phyloP scores from a whole-genome alignment of 2,113 vertebrate species.

The Baryphthengus martii region DNA sequence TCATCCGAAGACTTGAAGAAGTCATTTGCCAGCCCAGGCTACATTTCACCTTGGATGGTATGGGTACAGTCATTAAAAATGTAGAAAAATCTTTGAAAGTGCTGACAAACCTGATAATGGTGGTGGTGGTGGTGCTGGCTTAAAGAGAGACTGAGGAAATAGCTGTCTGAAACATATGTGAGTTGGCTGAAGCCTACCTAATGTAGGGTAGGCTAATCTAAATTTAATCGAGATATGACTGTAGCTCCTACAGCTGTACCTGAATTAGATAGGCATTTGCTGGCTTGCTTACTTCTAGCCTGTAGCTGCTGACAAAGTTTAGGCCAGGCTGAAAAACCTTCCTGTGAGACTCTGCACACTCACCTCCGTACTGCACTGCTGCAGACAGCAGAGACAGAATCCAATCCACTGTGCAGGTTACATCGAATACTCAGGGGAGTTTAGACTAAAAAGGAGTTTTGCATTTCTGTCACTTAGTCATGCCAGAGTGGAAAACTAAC shows the following conservation, averaged over 20 bases:
- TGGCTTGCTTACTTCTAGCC: background rate
- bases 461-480: background rate
- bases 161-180: background rate
- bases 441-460: background rate
- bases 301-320: background rate
- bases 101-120: background rate
- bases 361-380: background rate
- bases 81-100: background rate
- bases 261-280: background rate
- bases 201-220: conserved; percentile 16
- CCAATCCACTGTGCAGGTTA: background rate
- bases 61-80: background rate
- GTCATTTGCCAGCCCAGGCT: background rate
- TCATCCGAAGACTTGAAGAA: background rate
- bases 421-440: background rate
- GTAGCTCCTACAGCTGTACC: conserved; percentile 4
- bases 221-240: background rate
- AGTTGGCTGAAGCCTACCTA: conserved; percentile 19
- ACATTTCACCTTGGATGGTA: background rate
- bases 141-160: background rate
- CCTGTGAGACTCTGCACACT: accelerated
- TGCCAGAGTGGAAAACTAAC: background rate
- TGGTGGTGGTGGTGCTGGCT: background rate
- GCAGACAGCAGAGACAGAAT: background rate
- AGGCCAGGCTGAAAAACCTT: background rate